These are phyloP conservation scores for Dicyrtoma fusca DNA, from an alignment of 2,888 invertebrate species.

Conservation along the genomic window DNA sequence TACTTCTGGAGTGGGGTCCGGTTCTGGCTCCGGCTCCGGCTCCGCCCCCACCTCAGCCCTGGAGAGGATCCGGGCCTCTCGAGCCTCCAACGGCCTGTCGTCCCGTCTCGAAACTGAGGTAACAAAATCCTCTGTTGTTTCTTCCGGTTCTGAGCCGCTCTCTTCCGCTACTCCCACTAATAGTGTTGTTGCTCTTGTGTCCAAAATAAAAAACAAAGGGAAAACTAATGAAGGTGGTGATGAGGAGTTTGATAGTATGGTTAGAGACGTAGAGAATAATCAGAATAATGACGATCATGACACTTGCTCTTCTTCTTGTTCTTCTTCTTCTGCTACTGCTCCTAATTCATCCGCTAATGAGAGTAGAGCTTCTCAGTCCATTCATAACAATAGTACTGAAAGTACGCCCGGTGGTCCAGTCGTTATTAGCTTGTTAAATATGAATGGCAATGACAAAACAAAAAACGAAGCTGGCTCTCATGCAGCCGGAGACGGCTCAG, in stretches of 20 bases:
- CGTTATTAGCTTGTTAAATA: conserved; percentile 12
- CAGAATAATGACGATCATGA: conserved; percentile 29
- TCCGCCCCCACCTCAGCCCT: conserved; percentile 9
- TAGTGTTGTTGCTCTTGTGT: conserved; percentile 36
- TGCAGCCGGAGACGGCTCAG: background rate
- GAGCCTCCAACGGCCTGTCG: conserved; percentile 31
- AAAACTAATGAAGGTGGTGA: conserved; percentile 41
- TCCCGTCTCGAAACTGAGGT: conserved; percentile 47
- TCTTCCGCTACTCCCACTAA: conserved; percentile 44
- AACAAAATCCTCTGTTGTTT: conserved; percentile 40
- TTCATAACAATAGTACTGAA: background rate
- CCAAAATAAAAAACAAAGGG: conserved; percentile 22
- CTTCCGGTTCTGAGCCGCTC: conserved; percentile 41
- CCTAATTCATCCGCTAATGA: conserved; percentile 33
- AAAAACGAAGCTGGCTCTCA: conserved; percentile 4
- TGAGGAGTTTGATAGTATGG: conserved; percentile 41
- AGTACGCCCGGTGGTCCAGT: no score
- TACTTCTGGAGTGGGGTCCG: conserved; percentile 14
- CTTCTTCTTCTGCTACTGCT: conserved; percentile 36
- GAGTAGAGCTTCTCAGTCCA: conserved; percentile 10
- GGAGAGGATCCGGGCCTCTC: conserved; percentile 5
- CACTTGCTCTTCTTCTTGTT: conserved; percentile 26
- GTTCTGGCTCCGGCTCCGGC: background rate
- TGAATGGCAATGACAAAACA: conserved; percentile 31
- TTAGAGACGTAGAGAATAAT: conserved; percentile 54